Evolutionary conservation across 2,797 vertebrate genomes (phyloP).

Genomic region (Sciurus vulgaris): DNA sequence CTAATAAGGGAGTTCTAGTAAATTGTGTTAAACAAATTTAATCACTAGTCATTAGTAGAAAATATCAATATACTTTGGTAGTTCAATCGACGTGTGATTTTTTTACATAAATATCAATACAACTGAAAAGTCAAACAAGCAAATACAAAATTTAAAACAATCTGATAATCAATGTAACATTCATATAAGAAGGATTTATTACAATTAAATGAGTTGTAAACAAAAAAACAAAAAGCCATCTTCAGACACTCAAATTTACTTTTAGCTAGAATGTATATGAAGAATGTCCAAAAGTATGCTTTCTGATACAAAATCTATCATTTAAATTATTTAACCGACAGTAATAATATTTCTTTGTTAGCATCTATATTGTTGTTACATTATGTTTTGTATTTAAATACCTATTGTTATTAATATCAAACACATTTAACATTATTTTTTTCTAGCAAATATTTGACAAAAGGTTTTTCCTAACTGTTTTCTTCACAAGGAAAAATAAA

Average conservation of each 20-base stretch:
- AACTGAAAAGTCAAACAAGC: not conserved
- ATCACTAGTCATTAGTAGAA: not conserved
- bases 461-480: conserved; percentile 1
- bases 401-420: not conserved
- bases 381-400: not conserved
- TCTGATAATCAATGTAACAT: not conserved
- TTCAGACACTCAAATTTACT: not conserved
- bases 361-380: not conserved
- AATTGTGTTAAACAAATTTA: conserved; percentile 25
- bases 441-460: not conserved
- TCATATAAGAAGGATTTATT: not conserved
- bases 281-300: not conserved
- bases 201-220: conserved; percentile 1
- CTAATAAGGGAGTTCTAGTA: not conserved
- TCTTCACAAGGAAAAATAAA: conserved; percentile 12
- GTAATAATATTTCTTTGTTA: not conserved
- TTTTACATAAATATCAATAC: not conserved
- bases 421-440: not conserved
- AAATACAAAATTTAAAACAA: conserved; percentile 22
- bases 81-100: not conserved
- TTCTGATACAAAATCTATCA: not conserved
- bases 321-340: not conserved
- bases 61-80: not conserved
- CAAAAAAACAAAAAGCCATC: not conserved
- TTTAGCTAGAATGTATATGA: not conserved